phyloP scores from a whole-genome alignment of 1,140 invertebrate genomes.

The Thalassaphorura encarpata region DNA sequence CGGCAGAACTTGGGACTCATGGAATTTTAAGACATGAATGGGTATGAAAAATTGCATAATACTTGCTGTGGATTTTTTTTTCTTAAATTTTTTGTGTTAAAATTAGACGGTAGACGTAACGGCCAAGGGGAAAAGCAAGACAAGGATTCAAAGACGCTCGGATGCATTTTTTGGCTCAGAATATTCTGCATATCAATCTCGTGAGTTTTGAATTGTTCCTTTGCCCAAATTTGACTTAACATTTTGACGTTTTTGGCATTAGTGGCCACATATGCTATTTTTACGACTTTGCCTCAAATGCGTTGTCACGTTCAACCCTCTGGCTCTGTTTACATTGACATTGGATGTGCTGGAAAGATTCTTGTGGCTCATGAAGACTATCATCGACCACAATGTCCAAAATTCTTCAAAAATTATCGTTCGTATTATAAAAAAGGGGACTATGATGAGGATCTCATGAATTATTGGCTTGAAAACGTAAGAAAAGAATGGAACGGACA shows the following conservation, averaged over 20 bases:
- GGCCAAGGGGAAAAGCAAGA: neutral
- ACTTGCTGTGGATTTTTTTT: too few relatives aligned
- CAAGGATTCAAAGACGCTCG: neutral
- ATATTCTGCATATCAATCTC: too few relatives aligned
- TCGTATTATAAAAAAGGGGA: neutral
- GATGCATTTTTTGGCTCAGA: neutral
- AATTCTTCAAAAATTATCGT: slow-evolving; percentile 11
- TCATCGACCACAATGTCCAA: slow-evolving; percentile 13
- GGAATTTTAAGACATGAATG: neutral
- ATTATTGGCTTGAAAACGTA: slow-evolving; percentile 9
- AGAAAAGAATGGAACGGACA: too few relatives aligned
- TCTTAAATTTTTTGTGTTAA: too few relatives aligned
- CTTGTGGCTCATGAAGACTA: slow-evolving; percentile 18
- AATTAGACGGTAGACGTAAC: too few relatives aligned
- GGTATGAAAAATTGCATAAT: too few relatives aligned
- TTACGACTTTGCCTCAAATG: neutral
- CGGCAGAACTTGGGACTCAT: too few relatives aligned
- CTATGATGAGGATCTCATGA: slow-evolving; percentile 10
- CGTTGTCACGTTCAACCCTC: slow-evolving; percentile 22
- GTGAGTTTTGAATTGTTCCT: too few relatives aligned
- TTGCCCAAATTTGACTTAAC: too few relatives aligned
- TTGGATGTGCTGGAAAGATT: slow-evolving; percentile 11
- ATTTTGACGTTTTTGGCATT: too few relatives aligned
- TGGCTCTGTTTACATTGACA: neutral
- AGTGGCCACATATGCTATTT: slow-evolving; percentile 9